Evolutionary conservation across 2,113 vertebrate species (phyloP).

Genomic region (Arenaria interpres): DNA sequence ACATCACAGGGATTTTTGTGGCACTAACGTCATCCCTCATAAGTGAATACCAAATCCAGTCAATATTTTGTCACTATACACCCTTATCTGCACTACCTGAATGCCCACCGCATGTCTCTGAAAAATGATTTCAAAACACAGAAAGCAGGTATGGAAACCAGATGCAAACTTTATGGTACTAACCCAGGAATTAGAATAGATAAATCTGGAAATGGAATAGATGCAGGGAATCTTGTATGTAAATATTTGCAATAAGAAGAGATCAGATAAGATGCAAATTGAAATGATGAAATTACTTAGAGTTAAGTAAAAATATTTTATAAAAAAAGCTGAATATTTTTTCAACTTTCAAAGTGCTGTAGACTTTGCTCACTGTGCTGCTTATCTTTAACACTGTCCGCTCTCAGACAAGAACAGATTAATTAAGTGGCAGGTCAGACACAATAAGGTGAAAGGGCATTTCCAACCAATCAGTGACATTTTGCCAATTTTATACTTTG

Average conservation of each 20-base stretch:
- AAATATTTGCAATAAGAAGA: neutral
- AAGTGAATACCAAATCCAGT: constrained; percentile 72
- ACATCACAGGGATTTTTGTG: constrained; percentile 74
- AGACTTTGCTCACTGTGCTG: constrained; percentile 65
- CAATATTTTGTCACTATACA: constrained; percentile 78
- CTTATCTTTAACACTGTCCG: constrained; percentile 69
- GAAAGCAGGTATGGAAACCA: constrained; percentile 41
- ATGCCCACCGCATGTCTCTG: neutral
- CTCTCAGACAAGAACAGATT: constrained; percentile 73
- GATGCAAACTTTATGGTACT: neutral
- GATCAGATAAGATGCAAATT: neutral
- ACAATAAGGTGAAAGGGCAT: constrained; percentile 78
- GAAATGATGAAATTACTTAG: neutral
- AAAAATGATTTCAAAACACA: neutral
- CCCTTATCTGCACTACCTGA: constrained; percentile 62
- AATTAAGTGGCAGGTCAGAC: constrained; percentile 80
- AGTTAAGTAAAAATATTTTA: neutral
- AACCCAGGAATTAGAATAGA: neutral
- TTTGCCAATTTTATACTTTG: constrained; percentile 57
- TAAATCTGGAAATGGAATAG: neutral
- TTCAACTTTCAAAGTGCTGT: constrained; percentile 21
- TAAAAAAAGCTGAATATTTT: neutral
- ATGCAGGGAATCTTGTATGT: neutral
- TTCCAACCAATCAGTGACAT: constrained; percentile 68
- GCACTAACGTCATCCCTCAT: constrained; percentile 72